These are phyloP conservation scores for Lethrus apterus DNA, from an alignment of 1,140 invertebrate species.

Conservation along the genomic window DNA sequence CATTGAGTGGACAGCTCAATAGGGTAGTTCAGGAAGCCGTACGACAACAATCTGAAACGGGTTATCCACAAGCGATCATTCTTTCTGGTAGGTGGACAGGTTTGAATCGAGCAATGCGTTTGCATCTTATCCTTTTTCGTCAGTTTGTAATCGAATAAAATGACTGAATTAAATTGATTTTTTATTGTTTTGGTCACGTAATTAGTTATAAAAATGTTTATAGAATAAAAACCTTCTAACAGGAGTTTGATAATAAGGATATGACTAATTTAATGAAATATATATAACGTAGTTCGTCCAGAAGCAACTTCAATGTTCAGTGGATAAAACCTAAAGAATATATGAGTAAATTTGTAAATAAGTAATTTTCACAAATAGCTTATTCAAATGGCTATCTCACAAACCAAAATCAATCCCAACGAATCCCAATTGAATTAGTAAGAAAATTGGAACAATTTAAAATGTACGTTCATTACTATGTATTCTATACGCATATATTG, in stretches of 20 bases:
- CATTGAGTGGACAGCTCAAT: slow-evolving; percentile 61
- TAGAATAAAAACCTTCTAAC: background rate
- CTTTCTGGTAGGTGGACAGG: slow-evolving; percentile 65
- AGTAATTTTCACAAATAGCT: too few species aligned
- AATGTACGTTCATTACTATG: too few species aligned
- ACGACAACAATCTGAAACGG: slow-evolving; percentile 85
- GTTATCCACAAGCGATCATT: slow-evolving; percentile 91
- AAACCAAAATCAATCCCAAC: too few species aligned
- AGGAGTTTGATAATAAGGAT: background rate
- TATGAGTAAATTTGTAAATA: too few species aligned
- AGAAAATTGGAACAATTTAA: too few species aligned
- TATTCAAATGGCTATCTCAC: too few species aligned
- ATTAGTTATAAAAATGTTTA: background rate
- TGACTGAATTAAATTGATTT: background rate
- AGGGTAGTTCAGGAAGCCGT: slow-evolving; percentile 87
- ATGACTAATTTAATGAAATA: background rate
- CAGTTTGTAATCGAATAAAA: slow-evolving; percentile 2
- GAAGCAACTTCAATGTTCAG: too few species aligned
- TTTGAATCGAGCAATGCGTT: background rate
- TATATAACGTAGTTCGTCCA: too few species aligned
- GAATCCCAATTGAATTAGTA: too few species aligned
- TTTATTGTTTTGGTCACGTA: background rate
- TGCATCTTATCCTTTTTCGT: too few species aligned
- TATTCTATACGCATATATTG: too few species aligned
- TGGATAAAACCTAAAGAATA: too few species aligned